A percentile compares a stretch with the other conserved stretches of the same genome.
These are phyloP conservation scores for Pionites leucogaster DNA, from an alignment of 2,113 vertebrate genomes.

Conservation along the genomic window DNA sequence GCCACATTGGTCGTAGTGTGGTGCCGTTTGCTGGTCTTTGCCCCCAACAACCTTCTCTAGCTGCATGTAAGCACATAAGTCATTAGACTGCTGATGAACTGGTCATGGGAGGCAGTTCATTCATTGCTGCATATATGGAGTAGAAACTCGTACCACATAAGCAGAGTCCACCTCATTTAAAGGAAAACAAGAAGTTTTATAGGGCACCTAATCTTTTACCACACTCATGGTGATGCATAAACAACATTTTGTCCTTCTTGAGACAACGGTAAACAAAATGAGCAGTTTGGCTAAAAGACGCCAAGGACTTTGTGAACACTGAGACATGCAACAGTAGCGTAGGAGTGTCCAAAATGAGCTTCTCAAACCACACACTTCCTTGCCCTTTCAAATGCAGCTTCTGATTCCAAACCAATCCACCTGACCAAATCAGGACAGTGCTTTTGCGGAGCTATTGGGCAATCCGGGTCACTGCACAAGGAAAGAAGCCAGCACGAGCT, in stretches of 20 bases:
- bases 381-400: background rate
- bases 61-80: background rate
- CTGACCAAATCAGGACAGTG: background rate
- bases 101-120: background rate
- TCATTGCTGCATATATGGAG: background rate
- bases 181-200: background rate
- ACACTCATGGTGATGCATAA: background rate
- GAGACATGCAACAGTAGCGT: rapidly evolving
- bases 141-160: background rate
- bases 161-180: background rate
- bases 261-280: background rate
- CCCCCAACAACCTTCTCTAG: background rate
- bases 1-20: rapidly evolving
- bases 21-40: background rate
- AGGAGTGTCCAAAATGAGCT: background rate
- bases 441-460: background rate
- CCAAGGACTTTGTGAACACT: background rate
- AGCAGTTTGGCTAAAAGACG: background rate
- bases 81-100: background rate
- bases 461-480: background rate
- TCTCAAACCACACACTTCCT: background rate
- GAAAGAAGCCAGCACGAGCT: background rate
- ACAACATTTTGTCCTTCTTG: background rate
- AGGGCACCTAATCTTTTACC: background rate
- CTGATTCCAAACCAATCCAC: background rate